phyloP scores from a whole-genome alignment of 2,888 invertebrate species.

The Thymelicus acteon region DNA sequence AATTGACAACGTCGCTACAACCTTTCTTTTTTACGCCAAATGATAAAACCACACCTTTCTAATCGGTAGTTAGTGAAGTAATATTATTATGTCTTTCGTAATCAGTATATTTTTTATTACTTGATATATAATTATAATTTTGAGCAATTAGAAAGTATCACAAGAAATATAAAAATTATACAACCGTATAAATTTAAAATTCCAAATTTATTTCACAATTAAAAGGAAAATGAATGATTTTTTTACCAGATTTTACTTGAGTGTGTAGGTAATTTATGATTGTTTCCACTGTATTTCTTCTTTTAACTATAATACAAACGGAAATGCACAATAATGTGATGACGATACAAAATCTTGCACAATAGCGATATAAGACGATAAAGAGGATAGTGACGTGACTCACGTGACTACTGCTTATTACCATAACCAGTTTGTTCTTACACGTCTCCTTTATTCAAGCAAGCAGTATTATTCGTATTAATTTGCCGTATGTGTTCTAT shows the following conservation, averaged over 20 bases:
- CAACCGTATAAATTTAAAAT: no score
- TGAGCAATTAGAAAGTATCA: no score
- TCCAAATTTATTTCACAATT: no score
- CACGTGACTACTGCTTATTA: background rate
- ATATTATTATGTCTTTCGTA: background rate
- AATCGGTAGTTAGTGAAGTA: background rate
- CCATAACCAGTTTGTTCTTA: conserved; percentile 9
- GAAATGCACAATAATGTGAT: conserved; percentile 14
- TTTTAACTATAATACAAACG: background rate
- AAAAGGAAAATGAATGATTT: no score
- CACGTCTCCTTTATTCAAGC: background rate
- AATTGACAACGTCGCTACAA: no score
- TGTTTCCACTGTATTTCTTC: background rate
- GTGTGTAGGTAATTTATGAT: background rate
- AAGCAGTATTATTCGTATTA: background rate
- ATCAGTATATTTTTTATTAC: no score
- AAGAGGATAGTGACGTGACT: background rate
- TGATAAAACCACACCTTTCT: background rate
- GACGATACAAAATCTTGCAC: background rate
- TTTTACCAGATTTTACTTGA: background rate
- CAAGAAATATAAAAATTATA: no score
- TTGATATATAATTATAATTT: no score
- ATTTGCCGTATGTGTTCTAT: background rate
- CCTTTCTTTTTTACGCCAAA: background rate
- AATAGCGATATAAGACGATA: conserved; percentile 1